These are phyloP conservation scores for Melanerpes formicivorus DNA, from an alignment of 2,113 vertebrate genomes.

Conservation along the genomic window DNA sequence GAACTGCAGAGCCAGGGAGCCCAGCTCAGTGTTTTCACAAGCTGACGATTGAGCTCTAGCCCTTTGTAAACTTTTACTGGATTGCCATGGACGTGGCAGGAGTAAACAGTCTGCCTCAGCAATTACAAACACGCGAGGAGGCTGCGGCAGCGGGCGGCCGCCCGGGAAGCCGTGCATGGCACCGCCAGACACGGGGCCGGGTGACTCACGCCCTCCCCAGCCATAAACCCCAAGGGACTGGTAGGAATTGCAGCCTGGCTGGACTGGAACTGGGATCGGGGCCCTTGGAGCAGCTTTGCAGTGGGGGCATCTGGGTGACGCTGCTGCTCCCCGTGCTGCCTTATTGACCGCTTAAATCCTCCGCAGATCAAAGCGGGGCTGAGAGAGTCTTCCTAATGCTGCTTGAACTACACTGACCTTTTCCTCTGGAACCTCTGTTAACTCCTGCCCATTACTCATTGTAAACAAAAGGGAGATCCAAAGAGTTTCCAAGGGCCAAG, in stretches of 20 bases:
- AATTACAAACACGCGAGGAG: constrained; percentile 10
- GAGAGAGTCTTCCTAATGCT: constrained; percentile 32
- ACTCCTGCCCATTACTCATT: constrained; percentile 37
- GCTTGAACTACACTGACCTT: constrained; percentile 36
- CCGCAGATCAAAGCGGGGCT: constrained; percentile 49
- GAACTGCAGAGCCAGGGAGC: not conserved
- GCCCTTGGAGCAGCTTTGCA: not conserved
- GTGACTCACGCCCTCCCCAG: constrained; percentile 43
- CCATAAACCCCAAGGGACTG: constrained; percentile 46
- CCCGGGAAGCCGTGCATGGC: constrained; percentile 27
- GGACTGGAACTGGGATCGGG: accelerated
- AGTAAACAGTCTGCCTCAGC: constrained; percentile 64
- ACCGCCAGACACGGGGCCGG: constrained; percentile 30
- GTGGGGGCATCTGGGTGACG: not conserved
- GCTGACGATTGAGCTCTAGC: constrained; percentile 45
- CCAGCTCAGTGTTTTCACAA: constrained; percentile 37
- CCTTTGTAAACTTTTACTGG: constrained; percentile 65
- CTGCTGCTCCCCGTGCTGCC: constrained; percentile 7
- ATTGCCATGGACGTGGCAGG: constrained; percentile 47
- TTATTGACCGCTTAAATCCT: constrained; percentile 48
- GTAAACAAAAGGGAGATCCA: constrained; percentile 70
- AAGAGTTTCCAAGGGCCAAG: constrained; percentile 54
- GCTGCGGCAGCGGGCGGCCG: not conserved
- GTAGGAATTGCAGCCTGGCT: not conserved
- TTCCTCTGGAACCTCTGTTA: constrained; percentile 26